Percentiles rank a stretch among this genome's conserved stretches.
phyloP scores from a whole-genome alignment of 1,140 invertebrate species.

The Scaptodrosophila lebanonensis region DNA sequence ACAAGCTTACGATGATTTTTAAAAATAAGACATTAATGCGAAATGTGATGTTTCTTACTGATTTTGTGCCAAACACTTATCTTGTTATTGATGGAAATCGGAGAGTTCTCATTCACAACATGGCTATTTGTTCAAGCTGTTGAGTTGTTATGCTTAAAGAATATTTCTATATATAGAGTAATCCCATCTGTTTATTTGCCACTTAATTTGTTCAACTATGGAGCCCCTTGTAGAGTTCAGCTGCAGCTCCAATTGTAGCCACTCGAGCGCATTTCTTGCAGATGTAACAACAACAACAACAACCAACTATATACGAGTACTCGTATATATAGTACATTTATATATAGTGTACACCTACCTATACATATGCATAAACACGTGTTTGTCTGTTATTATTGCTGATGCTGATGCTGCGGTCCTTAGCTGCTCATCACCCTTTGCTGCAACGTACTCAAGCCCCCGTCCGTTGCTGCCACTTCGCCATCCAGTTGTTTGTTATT shows the following conservation, averaged over 20 bases:
- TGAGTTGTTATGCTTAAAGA: too few species aligned
- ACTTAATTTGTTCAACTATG: slow-evolving; percentile 66
- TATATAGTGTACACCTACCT: slow-evolving; percentile 5
- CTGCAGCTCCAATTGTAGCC: slow-evolving; percentile 33
- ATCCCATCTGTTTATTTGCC: slow-evolving; percentile 74
- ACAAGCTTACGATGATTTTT: too few species aligned
- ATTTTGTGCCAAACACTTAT: too few species aligned
- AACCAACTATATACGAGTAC: slow-evolving; percentile 1
- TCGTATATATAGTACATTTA: not conserved
- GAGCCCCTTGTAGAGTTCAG: slow-evolving; percentile 28
- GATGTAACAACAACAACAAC: slow-evolving; percentile 48
- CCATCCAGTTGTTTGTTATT: slow-evolving; percentile 10
- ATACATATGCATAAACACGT: slow-evolving; percentile 61
- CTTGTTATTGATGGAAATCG: too few species aligned
- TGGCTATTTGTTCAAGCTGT: too few species aligned
- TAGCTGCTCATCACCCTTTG: slow-evolving; percentile 10
- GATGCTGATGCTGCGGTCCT: slow-evolving; percentile 3
- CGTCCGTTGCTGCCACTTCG: not conserved
- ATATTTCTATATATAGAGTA: too few species aligned
- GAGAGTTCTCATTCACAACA: too few species aligned
- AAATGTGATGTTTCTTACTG: too few species aligned
- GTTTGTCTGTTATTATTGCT: slow-evolving; percentile 32
- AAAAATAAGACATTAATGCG: too few species aligned
- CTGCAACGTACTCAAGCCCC: not conserved
- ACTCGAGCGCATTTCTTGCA: slow-evolving; percentile 62